Percentiles rank a stretch among this genome's conserved stretches.
These are phyloP conservation scores for Panthera uncia DNA, from an alignment of 2,113 vertebrate genomes.

Conservation along the genomic window DNA sequence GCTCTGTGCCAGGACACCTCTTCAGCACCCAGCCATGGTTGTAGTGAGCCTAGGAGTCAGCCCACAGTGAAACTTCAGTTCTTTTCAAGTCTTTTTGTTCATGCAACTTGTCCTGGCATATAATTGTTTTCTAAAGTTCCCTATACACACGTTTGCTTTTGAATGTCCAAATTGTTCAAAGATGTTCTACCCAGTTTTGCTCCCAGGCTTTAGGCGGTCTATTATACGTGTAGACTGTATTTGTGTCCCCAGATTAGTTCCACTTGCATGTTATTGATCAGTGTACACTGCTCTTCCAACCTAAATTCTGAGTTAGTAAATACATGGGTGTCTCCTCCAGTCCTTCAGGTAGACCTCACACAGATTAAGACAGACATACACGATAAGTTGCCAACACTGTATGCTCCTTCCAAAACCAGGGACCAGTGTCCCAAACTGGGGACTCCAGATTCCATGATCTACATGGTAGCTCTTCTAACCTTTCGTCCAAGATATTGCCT, in stretches of 20 bases:
- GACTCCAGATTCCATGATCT: neutral
- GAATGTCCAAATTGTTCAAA: neutral
- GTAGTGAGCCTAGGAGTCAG: neutral
- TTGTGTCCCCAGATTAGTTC: neutral
- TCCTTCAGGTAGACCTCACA: neutral
- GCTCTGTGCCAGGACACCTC: neutral
- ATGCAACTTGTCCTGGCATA: neutral
- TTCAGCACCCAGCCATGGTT: neutral
- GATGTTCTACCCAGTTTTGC: neutral
- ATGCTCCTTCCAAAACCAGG: neutral
- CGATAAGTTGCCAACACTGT: neutral
- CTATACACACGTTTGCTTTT: neutral
- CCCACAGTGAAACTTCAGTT: neutral
- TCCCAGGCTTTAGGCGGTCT: neutral
- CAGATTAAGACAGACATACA: neutral
- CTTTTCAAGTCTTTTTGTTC: neutral
- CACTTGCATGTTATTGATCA: neutral
- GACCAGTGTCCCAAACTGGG: too few species aligned
- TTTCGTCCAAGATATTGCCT: neutral
- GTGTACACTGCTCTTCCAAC: neutral
- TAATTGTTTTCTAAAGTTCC: neutral
- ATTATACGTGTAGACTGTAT: neutral
- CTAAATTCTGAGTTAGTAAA: neutral
- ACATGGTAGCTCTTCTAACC: neutral
- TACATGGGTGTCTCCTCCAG: neutral